These are phyloP conservation scores for Cisticola juncidis DNA, from an alignment of 2,113 vertebrate genomes.

Conservation along the genomic window DNA sequence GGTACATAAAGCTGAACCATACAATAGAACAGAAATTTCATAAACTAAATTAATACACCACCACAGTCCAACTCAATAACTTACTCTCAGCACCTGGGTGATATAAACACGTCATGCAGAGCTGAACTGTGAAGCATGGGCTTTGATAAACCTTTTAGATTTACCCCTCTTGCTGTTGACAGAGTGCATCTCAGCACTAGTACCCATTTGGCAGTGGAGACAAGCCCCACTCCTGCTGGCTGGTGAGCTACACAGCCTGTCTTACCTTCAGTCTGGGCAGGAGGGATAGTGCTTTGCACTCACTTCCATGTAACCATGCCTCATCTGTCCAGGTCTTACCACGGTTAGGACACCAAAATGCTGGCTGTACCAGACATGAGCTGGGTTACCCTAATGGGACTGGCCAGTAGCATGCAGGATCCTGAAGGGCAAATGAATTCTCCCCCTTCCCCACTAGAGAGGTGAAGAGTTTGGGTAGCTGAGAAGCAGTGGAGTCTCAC, in stretches of 20 bases:
- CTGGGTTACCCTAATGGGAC: not conserved
- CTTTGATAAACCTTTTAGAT: not conserved
- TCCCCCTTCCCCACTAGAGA: not conserved
- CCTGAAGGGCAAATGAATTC: not conserved
- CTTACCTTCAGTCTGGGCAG: not conserved
- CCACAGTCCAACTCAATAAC: not conserved
- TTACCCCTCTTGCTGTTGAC: not conserved
- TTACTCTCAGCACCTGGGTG: not conserved
- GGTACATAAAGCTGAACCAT: too few species aligned
- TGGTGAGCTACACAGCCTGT: not conserved
- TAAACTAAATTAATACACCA: too few species aligned
- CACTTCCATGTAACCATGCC: not conserved
- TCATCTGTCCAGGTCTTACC: accelerated
- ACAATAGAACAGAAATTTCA: too few species aligned
- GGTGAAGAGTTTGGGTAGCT: not conserved
- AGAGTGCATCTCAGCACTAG: not conserved
- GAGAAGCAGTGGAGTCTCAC: not conserved
- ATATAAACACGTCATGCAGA: accelerated
- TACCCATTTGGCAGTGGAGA: not conserved
- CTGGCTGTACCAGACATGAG: not conserved
- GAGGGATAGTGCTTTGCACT: not conserved
- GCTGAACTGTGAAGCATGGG: not conserved
- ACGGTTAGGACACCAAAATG: accelerated
- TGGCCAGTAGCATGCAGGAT: not conserved
- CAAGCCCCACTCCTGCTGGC: not conserved